Evolutionary conservation across 23 tunicate genomes (phyloP).

Genomic region (Halocynthia roretzi): DNA sequence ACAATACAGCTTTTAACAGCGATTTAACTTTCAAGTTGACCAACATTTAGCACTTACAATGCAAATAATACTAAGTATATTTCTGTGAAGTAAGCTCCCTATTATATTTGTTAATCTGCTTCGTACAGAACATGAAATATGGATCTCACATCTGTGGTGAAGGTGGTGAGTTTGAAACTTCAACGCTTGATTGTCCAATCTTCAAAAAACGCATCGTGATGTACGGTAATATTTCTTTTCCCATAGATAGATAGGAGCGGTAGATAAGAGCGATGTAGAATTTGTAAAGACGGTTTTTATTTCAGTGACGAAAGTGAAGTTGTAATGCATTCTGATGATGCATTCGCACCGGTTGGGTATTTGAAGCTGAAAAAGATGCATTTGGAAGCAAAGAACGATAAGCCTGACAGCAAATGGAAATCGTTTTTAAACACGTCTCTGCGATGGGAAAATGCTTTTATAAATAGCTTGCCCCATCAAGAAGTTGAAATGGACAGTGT

Average conservation of each 20-base stretch:
- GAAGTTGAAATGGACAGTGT: too few species aligned
- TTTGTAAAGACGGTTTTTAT: not conserved
- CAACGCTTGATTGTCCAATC: slow-evolving; percentile 91
- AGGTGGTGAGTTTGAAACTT: slow-evolving; percentile 99
- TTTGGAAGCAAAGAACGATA: slow-evolving; percentile 36
- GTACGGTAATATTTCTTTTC: slow-evolving; percentile 18
- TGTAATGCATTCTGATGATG: slow-evolving; percentile 84
- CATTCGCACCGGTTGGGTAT: slow-evolving; percentile 59
- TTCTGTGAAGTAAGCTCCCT: too few species aligned
- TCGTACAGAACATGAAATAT: slow-evolving; percentile 41
- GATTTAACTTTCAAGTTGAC: not conserved
- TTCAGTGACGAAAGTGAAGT: slow-evolving; percentile 59
- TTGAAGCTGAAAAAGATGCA: slow-evolving; percentile 43
- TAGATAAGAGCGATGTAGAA: not conserved
- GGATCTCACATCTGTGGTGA: slow-evolving; percentile 90
- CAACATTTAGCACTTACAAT: too few species aligned
- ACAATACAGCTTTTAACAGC: too few species aligned
- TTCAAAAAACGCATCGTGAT: slow-evolving; percentile 68
- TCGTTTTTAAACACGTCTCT: too few species aligned
- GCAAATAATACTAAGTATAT: too few species aligned
- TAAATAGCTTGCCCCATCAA: too few species aligned
- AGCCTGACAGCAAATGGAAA: too few species aligned
- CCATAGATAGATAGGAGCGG: too few species aligned
- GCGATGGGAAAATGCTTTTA: too few species aligned
- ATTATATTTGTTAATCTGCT: too few species aligned